These are phyloP conservation scores for Nyctibius bracteatus DNA, from an alignment of 2,113 vertebrate species.

Conservation along the genomic window DNA sequence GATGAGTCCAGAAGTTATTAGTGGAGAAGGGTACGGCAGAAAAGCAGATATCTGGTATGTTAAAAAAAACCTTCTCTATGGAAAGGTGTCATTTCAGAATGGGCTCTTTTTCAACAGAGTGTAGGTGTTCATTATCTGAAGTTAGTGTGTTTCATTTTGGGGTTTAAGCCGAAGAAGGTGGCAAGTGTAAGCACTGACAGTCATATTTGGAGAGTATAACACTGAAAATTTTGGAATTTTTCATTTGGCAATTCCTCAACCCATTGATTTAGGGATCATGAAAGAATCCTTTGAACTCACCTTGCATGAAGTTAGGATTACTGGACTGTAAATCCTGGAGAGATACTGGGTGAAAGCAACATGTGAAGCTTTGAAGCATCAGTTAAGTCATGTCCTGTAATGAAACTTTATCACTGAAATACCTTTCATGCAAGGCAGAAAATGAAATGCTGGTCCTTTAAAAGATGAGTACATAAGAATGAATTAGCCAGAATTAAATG, in stretches of 20 bases:
- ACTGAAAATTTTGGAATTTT: neutral
- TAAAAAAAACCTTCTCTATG: neutral
- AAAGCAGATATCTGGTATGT: conserved; percentile 98
- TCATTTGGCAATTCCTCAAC: neutral
- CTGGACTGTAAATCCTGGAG: neutral
- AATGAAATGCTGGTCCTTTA: neutral
- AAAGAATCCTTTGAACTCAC: neutral
- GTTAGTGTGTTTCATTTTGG: neutral
- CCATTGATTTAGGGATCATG: neutral
- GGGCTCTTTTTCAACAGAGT: neutral
- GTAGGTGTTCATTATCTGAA: neutral
- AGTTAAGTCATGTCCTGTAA: neutral
- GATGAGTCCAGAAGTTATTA: conserved; percentile 99
- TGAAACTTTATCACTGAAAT: neutral
- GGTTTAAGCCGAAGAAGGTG: neutral
- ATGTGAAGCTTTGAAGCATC: neutral
- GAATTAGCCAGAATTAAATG: neutral
- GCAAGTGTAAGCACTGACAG: neutral
- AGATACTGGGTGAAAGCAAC: neutral
- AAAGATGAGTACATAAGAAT: neutral
- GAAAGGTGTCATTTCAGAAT: neutral
- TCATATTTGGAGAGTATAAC: neutral
- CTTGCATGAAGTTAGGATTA: neutral
- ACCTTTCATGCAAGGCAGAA: neutral
- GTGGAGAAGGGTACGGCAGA: conserved; percentile 95